Base-by-base conservation (phyloP, 2,888 invertebrate species). In the Melitaea athalia region DNA sequence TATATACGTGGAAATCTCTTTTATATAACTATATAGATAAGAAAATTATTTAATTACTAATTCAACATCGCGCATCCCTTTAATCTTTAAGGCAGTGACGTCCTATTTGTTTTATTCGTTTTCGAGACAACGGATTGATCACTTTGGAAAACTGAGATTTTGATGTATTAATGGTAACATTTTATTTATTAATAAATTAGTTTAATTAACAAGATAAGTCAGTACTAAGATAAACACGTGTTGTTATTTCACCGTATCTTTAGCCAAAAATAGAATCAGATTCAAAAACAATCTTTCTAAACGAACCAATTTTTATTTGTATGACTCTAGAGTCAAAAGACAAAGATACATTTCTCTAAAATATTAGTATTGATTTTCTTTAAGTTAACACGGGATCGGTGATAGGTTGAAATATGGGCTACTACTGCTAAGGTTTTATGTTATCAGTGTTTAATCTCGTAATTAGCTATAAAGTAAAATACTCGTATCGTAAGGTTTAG, bases 261-360 rank as follows among this genome's bases (percentile, higher is more conserved):
- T 10, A 59, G 10, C 59, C 17, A 10, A 12, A 15, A 59, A 59
- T 59, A 59, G 11, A 52, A 31, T 59, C 59, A 42, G 62, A 62
- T 67, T 43, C 53, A 24, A 60, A 52, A 15, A 14, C 38, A 52
- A 45, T 59, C 24, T 42, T 52, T 43, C n/a, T 33, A 11, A 43
- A 59, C 15, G 43, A 10, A 59, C 38, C 12, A 59, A 43, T 52
- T 17, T 52, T 17, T 52, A 24, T 31, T 1, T 52, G 12, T 17
- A 12, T 52, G 11, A 17, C 50, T 12, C 14, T 45, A 45, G n/a
- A n/a, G n/a, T n/a, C n/a, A n/a, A n/a, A n/a, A n/a, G 11, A 12
- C 8, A 52, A 24, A 17, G 24, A 12, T 24, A 52, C 52, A 24
- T 11, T 5, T 24, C 17, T 5, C 12, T 11, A 52, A 52, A 24